Conservation (phyloP, 2,888 invertebrate genomes). For the Metopia argyrocephala region DNA sequence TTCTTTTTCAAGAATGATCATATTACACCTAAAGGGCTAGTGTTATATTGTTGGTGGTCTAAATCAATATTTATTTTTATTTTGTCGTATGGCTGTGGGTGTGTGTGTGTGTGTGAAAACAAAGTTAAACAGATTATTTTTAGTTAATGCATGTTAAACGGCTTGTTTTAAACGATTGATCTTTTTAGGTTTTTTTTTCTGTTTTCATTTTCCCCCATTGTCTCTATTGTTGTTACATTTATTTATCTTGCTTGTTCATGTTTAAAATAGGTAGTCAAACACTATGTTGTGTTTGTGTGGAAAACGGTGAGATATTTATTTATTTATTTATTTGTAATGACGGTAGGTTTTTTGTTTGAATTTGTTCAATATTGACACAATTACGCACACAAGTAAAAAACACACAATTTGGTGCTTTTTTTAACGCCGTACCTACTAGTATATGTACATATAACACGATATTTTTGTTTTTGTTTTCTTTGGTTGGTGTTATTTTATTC, state of each 20-base stretch:
- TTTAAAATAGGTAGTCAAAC: not conserved
- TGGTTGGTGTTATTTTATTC: not conserved
- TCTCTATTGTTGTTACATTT: not conserved
- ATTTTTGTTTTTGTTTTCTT: too few species aligned
- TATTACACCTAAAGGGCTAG: conserved; percentile 55
- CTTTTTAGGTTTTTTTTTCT: too few species aligned
- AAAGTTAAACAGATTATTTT: conserved; percentile 39
- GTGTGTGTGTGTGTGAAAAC: conserved; percentile 41
- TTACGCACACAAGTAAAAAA: not conserved
- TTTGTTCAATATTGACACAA: not conserved
- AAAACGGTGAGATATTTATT: too few species aligned
- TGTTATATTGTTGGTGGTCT: conserved; percentile 32
- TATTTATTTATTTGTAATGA: not conserved
- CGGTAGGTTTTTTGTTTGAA: not conserved
- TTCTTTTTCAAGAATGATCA: conserved; percentile 50
- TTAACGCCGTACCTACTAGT: not conserved
- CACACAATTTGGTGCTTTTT: not conserved
- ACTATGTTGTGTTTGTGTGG: not conserved
- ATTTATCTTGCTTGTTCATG: not conserved
- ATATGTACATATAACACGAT: not conserved
- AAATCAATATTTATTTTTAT: too few species aligned
- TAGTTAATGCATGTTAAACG: conserved; percentile 60
- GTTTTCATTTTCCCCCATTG: not conserved
- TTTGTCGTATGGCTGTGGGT: too few species aligned
- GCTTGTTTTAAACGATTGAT: conserved; percentile 53